Conservation (phyloP, 2,113 vertebrate species). For the Dasypus novemcinctus region DNA sequence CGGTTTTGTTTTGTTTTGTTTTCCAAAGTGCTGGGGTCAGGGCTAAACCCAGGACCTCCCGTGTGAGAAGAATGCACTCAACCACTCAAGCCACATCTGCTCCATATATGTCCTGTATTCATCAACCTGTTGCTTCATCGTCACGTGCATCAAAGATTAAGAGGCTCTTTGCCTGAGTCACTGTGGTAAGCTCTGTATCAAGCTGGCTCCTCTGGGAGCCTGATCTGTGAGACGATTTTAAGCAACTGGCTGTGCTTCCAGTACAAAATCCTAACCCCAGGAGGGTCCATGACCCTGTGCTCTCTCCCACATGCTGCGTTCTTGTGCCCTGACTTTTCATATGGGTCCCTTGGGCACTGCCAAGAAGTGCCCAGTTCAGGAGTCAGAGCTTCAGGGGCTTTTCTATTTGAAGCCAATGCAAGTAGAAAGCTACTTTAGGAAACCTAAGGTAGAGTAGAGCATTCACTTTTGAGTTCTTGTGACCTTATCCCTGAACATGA, state of each 20-base stretch:
- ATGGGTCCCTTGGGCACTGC: not conserved
- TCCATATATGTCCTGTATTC: not conserved
- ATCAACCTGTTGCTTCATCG: not conserved
- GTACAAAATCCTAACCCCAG: not conserved
- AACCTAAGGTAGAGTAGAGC: not conserved
- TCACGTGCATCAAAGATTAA: not conserved
- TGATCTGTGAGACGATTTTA: not conserved
- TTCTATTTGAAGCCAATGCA: not conserved
- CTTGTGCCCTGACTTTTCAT: not conserved
- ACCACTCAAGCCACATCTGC: no score
- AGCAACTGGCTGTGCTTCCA: not conserved
- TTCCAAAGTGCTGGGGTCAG: no score
- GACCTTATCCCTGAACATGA: not conserved
- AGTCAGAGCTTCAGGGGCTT: not conserved
- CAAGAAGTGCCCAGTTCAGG: not conserved
- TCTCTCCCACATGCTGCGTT: not conserved
- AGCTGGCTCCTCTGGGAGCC: not conserved
- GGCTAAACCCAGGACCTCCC: no score
- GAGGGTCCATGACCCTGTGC: not conserved
- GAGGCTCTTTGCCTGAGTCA: not conserved
- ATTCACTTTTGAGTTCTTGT: not conserved
- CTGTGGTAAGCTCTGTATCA: not conserved
- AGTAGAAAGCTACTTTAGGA: not conserved
- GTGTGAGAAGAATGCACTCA: no score
- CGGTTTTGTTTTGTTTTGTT: no score